phyloP scores from a whole-genome alignment of 2,888 invertebrate species.

The Cheilosia urbana region DNA sequence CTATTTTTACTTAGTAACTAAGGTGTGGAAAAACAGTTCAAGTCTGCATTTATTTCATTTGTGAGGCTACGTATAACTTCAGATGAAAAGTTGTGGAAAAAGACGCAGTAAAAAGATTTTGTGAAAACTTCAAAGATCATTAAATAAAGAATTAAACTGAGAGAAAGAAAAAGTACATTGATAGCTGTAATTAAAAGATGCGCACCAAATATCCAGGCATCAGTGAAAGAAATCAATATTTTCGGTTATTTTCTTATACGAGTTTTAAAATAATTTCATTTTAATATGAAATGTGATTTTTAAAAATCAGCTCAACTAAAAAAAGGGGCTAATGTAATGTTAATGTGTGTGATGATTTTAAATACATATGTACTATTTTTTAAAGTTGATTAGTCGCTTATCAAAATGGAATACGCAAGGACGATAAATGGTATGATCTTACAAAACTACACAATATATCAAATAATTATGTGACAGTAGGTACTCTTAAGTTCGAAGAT shows the following conservation, averaged over 20 bases:
- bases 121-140: constrained; percentile 28
- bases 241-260: neutral
- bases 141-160: constrained; percentile 28
- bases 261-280: neutral
- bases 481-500: neutral
- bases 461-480: neutral
- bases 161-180: constrained; percentile 27
- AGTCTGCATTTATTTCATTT: constrained; percentile 1
- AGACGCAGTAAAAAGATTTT: neutral
- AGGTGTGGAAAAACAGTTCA: constrained; percentile 10
- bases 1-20: constrained; percentile 65
- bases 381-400: neutral
- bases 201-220: constrained; percentile 55
- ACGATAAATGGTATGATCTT: constrained; percentile 64
- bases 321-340: neutral
- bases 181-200: constrained; percentile 25
- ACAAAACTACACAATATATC: neutral
- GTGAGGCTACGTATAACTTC: constrained; percentile 1
- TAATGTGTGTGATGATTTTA: too few species aligned
- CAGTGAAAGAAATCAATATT: constrained; percentile 39
- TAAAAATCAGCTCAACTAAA: neutral
- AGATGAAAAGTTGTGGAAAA: constrained; percentile 20
- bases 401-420: constrained; percentile 74
- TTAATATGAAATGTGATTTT: too few species aligned
- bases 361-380: too few species aligned